These are phyloP conservation scores for Lineus longissimus DNA, from an alignment of 1,140 invertebrate genomes.

Conservation along the genomic window DNA sequence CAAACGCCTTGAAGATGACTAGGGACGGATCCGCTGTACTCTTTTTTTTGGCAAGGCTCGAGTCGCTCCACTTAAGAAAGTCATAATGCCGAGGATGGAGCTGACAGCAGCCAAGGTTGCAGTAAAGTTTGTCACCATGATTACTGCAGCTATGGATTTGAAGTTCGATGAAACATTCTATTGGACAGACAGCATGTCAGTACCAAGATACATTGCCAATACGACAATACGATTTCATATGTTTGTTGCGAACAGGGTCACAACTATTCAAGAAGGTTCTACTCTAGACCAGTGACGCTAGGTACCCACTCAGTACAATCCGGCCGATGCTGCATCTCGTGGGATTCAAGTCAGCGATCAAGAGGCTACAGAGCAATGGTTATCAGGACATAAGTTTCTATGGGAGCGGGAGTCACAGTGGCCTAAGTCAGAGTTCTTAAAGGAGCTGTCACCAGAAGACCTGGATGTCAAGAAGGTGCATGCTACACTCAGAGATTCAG, in stretches of 20 bases:
- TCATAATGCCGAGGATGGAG: neutral
- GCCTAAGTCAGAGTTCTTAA: neutral
- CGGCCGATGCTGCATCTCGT: neutral
- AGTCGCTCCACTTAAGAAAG: conserved; percentile 9
- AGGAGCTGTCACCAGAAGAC: neutral
- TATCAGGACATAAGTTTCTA: neutral
- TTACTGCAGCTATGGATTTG: neutral
- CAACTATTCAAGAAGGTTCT: conserved; percentile 3
- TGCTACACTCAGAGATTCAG: neutral
- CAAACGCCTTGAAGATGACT: neutral
- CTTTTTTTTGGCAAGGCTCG: neutral
- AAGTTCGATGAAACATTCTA: neutral
- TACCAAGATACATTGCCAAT: conserved; percentile 10
- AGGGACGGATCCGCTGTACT: neutral
- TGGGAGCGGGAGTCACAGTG: neutral
- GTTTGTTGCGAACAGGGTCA: conserved; percentile 12
- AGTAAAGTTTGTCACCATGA: neutral
- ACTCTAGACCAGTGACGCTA: conserved; percentile 4
- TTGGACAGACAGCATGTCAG: neutral
- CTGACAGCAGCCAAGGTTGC: neutral
- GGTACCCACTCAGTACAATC: neutral
- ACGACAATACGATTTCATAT: neutral
- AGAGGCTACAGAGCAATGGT: neutral
- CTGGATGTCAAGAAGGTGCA: neutral
- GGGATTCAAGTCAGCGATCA: neutral